Percentiles rank a stretch among this genome's conserved stretches.
phyloP scores from a whole-genome alignment of 1,140 invertebrate species.

The Pentalonia nigronervosa region DNA sequence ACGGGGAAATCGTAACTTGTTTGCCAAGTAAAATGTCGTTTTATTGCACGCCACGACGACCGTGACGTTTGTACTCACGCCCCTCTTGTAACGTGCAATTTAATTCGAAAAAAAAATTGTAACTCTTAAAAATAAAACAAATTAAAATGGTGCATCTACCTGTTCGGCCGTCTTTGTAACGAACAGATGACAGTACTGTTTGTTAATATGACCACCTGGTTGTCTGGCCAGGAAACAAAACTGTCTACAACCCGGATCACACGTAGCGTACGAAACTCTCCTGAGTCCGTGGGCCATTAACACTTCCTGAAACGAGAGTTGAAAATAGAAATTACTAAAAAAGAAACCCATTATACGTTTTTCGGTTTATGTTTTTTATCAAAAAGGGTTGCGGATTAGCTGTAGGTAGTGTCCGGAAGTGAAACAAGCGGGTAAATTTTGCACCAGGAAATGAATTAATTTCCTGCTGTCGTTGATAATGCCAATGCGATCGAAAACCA shows the following conservation, averaged over 20 bases:
- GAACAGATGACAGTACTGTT: constrained; percentile 86
- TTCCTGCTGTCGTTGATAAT: not conserved
- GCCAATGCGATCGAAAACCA: constrained; percentile 13
- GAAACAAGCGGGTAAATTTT: not conserved
- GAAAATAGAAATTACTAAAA: not conserved
- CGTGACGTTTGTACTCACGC: not conserved
- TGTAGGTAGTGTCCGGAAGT: constrained; percentile 9
- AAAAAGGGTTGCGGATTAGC: constrained; percentile 22
- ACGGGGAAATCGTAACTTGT: constrained; percentile 16
- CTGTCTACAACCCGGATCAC: constrained; percentile 80
- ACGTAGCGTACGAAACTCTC: constrained; percentile 86
- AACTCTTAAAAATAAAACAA: not conserved
- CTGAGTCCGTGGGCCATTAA: constrained; percentile 83
- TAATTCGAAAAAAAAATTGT: not conserved
- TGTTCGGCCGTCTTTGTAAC: constrained; percentile 78
- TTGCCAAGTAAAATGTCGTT: constrained; percentile 31
- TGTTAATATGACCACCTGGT: constrained; percentile 76
- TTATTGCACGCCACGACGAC: constrained; percentile 25
- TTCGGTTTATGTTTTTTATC: not conserved
- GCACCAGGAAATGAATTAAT: constrained; percentile 42
- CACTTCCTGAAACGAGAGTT: constrained; percentile 9
- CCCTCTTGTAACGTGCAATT: not conserved
- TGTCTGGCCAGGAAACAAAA: constrained; percentile 86
- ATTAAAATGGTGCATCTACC: constrained; percentile 67
- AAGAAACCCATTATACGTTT: not conserved